Evolutionary conservation across 2,113 vertebrate genomes (phyloP).

Genomic region (Calonectris borealis): DNA sequence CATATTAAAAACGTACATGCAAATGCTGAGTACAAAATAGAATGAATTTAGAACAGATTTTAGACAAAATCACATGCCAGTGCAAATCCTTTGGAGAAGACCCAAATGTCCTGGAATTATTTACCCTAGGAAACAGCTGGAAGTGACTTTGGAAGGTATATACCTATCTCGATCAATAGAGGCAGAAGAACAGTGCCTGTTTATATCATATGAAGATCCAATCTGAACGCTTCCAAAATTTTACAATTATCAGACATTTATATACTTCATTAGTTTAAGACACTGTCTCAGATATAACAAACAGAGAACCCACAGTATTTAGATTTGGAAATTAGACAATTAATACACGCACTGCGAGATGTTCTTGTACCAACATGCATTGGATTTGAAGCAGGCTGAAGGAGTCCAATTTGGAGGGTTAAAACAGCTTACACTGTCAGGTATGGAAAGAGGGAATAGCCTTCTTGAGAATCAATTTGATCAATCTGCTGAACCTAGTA

Average conservation of each 20-base stretch:
- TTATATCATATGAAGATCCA: not conserved
- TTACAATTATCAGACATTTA: not conserved
- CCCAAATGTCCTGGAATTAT: not conserved
- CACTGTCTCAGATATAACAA: not conserved
- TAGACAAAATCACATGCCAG: not conserved
- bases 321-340: not conserved
- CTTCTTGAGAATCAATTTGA: not conserved
- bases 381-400: not conserved
- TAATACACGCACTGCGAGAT: fast-evolving
- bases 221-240: not conserved
- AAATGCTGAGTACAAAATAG: not conserved
- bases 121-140: not conserved
- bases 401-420: not conserved
- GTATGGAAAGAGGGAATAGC: not conserved
- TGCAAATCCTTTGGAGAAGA: not conserved
- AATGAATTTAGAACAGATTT: not conserved
- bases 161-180: not conserved
- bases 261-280: not conserved
- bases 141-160: not conserved
- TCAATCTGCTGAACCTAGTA: not conserved
- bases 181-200: not conserved
- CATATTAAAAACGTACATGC: not conserved
- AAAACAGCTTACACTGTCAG: not conserved
- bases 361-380: not conserved
- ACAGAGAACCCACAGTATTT: not conserved